Evolutionary conservation across 2,797 vertebrate species (phyloP), one percentile per base, ranked within the genome.

Genomic region (Halcyon chelicuti): DNA sequence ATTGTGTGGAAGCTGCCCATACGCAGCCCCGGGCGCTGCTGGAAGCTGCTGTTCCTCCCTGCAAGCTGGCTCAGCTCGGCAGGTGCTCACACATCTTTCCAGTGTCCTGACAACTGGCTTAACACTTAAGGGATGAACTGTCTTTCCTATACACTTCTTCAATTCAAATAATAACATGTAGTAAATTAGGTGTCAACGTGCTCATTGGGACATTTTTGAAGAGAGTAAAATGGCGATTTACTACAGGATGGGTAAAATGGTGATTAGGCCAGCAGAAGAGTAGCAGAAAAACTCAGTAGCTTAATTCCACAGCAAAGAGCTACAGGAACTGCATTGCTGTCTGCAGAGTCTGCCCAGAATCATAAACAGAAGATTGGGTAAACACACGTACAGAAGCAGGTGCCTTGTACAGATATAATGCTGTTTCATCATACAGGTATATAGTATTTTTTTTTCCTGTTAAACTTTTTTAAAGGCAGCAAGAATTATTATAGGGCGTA

Each of bases 21-120:
- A 47, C 2, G 0, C 35, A 81, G 70, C 67, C 4, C 71, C 29
- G 22, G 10, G 5, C 70, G 2, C 86, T 81, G 86, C 91, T 91
- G 85, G 94, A 77, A 83, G 81, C 85, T 91, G 86, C 80, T 93
- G 67, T 70, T 94, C 84, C 65, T 78, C 55, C 37, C 52, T 73
- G 44, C 33, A 7, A 52, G 39, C 77, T n/a, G 88, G 44, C 84
- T 87, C 5, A 2, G 47, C 93, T 85, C 47, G 2, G 87, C 12
- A 0, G 68, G 92, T 35, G 86, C 74, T 85, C 61, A 10, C 47
- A 28, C 71, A 74, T 89, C 86, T 65, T 57, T 55, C 23, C 83
- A 35, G 60, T 5, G 44, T n/a, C 86, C 84, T 94, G 93, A 92
- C 92, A 93, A 82, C 60, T 60, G 66, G 5, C 55, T 37, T 47